Base-by-base conservation (phyloP, 2,888 invertebrate genomes). In the Chrysomela aeneicollis region DNA sequence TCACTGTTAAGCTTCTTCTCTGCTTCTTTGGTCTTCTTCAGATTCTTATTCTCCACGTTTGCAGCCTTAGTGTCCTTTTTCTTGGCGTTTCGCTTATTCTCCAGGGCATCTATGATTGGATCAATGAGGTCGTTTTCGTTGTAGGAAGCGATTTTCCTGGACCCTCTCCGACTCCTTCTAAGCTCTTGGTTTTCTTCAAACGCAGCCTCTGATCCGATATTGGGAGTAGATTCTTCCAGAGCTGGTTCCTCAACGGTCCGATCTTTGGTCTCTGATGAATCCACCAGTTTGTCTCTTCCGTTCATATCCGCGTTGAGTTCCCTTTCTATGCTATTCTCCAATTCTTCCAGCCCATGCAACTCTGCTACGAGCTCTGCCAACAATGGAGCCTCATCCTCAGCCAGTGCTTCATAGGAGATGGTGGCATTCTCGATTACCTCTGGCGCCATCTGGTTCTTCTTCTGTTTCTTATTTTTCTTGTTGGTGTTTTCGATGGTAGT, bases 41-140 rank as follows among this genome's bases (percentile, higher is more conserved):
- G 21, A 12, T 52, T 54, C 19, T 66, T 61, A 15, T 18, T 61
- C 42, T 30, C 60, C 21, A 22, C 8, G 17, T n/a, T n/a, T n/a
- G n/a, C n/a, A n/a, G 46, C 26, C 52, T 71, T 69, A 8, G 63
- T 59, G 30, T 67, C 70, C 50, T 68, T 68, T 61, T 68, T 68
- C 49, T 66, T 64, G 19, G 50, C 26, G 42, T 65, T 59, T 18
- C 52, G 50, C 51, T 59, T 64, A 26, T 26, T 62, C 37, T 74
- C 76, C 21, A 75, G 51, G 17, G 71, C 73, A 35, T 77, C 76
- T 1, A 78, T 70, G 52, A 78, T 62, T 0, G 77, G 77, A 69
- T 77, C 76, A 9, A 76, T 71, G 19, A 78, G 67, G 54, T 78
- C 78, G 55, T 75, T 77, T 71, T 79, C 79, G 62, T 77, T 79